Evolutionary conservation across 2,113 vertebrate genomes (phyloP).

Genomic region (Mesoclemmys tuberculata): DNA sequence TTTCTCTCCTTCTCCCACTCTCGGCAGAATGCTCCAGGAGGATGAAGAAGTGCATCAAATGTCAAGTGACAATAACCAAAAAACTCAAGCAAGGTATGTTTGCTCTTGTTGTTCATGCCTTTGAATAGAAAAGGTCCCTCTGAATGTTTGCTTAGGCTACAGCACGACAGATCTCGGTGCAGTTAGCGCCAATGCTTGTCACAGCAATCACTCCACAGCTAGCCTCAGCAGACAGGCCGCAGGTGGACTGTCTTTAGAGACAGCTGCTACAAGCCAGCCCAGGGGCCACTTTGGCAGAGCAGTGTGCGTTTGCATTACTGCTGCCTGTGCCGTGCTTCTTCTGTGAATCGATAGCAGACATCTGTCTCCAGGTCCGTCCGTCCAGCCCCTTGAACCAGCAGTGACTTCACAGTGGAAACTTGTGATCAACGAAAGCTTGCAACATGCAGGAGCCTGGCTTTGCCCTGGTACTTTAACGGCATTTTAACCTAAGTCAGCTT

Average conservation of each 20-base stretch:
- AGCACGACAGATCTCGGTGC: background rate
- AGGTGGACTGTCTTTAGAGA: background rate
- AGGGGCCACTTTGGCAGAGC: background rate
- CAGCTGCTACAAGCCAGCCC: background rate
- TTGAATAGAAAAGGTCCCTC: background rate
- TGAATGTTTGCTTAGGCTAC: background rate
- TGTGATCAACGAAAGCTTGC: background rate
- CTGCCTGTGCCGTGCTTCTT: background rate
- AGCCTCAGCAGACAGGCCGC: background rate
- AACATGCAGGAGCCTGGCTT: background rate
- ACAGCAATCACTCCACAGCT: background rate
- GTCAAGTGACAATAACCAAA: constrained; percentile 95
- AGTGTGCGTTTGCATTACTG: background rate
- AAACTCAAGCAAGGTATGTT: constrained; percentile 93
- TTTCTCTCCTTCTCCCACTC: background rate
- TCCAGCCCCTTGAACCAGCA: background rate
- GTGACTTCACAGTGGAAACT: background rate
- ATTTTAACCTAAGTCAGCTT: background rate
- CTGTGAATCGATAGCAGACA: background rate
- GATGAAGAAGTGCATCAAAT: constrained; percentile 99
- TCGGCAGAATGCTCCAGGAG: constrained; percentile 91
- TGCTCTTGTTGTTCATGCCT: background rate
- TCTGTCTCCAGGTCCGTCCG: background rate
- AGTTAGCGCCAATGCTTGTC: background rate
- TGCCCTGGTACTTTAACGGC: background rate